Percentiles rank a stretch among this genome's conserved stretches.
Evolutionary conservation across 2,888 invertebrate species (phyloP).

Genomic region (Helleia helle): DNA sequence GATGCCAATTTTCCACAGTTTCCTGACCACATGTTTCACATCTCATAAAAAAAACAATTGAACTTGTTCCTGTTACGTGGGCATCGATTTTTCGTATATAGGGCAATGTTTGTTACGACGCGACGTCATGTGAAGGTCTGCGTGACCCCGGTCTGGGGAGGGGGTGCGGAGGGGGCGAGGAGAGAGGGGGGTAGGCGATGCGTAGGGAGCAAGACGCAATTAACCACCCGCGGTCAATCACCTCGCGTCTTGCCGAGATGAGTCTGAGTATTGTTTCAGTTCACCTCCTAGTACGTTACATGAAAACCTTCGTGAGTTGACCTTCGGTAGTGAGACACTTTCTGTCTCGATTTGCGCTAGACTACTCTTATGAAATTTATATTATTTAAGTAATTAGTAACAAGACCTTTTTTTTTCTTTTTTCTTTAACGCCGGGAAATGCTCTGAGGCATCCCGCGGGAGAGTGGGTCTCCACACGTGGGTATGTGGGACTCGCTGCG

Average conservation of each 20-base stretch:
- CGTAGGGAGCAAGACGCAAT: slow-evolving; percentile 35
- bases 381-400: too few relatives aligned
- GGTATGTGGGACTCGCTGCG: too few relatives aligned
- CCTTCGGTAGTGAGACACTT: too few relatives aligned
- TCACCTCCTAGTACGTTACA: too few relatives aligned
- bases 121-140: slow-evolving; percentile 50
- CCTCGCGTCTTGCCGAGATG: slow-evolving; percentile 31
- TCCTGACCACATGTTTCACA: slow-evolving; percentile 1
- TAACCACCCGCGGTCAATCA: slow-evolving; percentile 59
- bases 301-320: too few relatives aligned
- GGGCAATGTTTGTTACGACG: slow-evolving; percentile 43
- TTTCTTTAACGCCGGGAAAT: too few relatives aligned
- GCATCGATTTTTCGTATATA: slow-evolving; percentile 59
- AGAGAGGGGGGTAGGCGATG: slow-evolving; percentile 23
- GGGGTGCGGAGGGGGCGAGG: slow-evolving; percentile 16
- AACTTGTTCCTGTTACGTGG: slow-evolving; percentile 50
- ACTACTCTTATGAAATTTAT: too few relatives aligned
- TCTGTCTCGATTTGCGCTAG: too few relatives aligned
- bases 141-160: slow-evolving; percentile 36
- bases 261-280: slow-evolving; percentile 4
- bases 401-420: too few relatives aligned
- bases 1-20: background rate
- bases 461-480: too few relatives aligned
- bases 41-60: slow-evolving; percentile 23
- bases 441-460: too few relatives aligned